phyloP scores from a whole-genome alignment of 1,140 invertebrate species.

The Plectrocnemia conspersa region DNA sequence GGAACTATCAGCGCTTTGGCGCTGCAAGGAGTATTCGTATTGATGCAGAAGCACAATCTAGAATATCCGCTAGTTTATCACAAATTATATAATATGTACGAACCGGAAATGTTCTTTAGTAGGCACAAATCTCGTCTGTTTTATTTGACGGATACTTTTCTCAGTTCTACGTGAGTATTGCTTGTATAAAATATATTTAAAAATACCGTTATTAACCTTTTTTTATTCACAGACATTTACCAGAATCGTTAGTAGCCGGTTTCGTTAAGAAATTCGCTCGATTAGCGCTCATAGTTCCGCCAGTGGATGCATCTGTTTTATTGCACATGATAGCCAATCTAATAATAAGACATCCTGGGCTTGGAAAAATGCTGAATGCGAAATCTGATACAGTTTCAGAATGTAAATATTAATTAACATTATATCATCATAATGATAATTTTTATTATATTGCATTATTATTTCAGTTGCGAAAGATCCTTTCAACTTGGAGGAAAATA shows the following conservation, averaged over 20 bases:
- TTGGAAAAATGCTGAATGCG: constrained; percentile 69
- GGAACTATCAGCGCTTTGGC: constrained; percentile 84
- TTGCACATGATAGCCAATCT: constrained; percentile 83
- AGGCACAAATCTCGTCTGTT: constrained; percentile 85
- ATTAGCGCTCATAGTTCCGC: constrained; percentile 73
- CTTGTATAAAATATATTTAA: constrained; percentile 11
- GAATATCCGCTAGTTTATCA: constrained; percentile 94
- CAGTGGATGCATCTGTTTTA: constrained; percentile 74
- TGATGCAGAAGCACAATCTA: constrained; percentile 89
- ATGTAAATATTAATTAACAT: constrained; percentile 29
- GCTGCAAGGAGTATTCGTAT: constrained; percentile 86
- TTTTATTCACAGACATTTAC: constrained; percentile 70
- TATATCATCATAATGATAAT: neutral
- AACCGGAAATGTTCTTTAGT: constrained; percentile 83
- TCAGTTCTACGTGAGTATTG: constrained; percentile 80
- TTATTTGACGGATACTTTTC: constrained; percentile 83
- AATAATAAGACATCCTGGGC: constrained; percentile 77
- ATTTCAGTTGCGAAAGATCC: constrained; percentile 64
- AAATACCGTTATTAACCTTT: constrained; percentile 4
- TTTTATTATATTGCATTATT: constrained; percentile 5
- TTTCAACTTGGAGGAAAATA: constrained; percentile 72
- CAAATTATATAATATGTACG: constrained; percentile 89
- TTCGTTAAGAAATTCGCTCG: constrained; percentile 87
- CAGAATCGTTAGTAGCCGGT: constrained; percentile 85
- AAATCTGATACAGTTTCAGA: constrained; percentile 36